Evolutionary conservation across 1,140 invertebrate genomes (phyloP).

Genomic region (Venturia canescens): DNA sequence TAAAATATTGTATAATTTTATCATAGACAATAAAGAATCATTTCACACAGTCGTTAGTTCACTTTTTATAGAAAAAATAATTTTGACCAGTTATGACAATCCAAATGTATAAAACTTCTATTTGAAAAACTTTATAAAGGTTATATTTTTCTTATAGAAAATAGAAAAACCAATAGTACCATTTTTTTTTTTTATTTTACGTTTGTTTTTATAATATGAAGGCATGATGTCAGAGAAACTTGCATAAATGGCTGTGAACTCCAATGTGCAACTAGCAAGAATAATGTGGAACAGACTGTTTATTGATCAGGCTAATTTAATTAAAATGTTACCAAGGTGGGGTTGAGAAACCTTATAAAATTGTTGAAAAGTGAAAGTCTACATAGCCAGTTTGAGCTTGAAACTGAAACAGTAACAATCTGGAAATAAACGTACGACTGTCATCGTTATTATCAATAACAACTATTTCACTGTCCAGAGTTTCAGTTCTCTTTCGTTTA

Average conservation of each 20-base stretch:
- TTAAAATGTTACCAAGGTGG: conserved; percentile 48
- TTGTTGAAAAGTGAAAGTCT: background rate
- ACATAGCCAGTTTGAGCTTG: background rate
- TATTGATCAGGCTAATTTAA: conserved; percentile 62
- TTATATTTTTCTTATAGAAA: too few relatives aligned
- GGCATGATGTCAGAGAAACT: conserved; percentile 58
- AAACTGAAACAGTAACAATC: background rate
- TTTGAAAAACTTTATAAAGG: too few relatives aligned
- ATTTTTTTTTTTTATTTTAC: conserved; percentile 56
- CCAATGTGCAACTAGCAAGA: conserved; percentile 46
- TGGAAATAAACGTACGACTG: conserved; percentile 9
- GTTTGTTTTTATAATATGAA: conserved; percentile 57
- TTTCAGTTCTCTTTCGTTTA: conserved; percentile 42
- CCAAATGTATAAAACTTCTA: background rate
- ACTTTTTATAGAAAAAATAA: too few relatives aligned
- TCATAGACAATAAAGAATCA: too few relatives aligned
- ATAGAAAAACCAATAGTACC: conserved; percentile 50
- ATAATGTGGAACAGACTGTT: conserved; percentile 31
- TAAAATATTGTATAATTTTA: too few relatives aligned
- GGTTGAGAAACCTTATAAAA: conserved; percentile 63
- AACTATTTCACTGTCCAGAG: conserved; percentile 41
- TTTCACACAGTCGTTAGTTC: too few relatives aligned
- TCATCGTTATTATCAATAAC: conserved; percentile 42
- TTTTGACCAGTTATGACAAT: too few relatives aligned
- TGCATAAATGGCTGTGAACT: conserved; percentile 23